Evolutionary conservation across 1,140 invertebrate species (phyloP), one percentile per base, ranked within the genome.

Genomic region (Drosophila pallidifrons): DNA sequence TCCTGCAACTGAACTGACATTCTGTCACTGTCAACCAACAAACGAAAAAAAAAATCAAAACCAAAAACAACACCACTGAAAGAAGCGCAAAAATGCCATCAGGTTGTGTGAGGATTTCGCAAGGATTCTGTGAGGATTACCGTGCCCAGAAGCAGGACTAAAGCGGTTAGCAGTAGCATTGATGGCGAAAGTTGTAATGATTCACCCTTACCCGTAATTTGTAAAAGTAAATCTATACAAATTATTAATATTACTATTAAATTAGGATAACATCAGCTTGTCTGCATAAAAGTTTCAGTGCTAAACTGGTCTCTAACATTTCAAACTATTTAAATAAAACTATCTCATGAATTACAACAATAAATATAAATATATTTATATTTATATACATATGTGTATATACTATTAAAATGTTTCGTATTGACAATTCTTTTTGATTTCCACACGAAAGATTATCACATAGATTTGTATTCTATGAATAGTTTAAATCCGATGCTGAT

Each of bases 11-110:
- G 15, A 13, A 46, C 71, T 78, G 75, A 60, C 75, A 71, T 69
- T 78, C 61, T 71, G 75, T 81, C 78, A 81, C 75, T 71, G 77
- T 78, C 78, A 81, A 51, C 46, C 28, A 73, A 46, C 54, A 54
- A 71, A 16, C 20, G 20, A 25, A 67, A 38, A 30, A 38, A 54
- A 55, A 16, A 55, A 15, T n/a, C 20, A 51, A 30, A 35, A 43
- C 8, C 13, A 16, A 47, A 32, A 69, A 46, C 25, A 30, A 6
- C 63, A 55, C 30, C 16, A 6, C 15, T 16, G 15, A 5, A 20
- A 16, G 32, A 57, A 54, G 5, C 20, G 49, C 35, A 30, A 68
- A 65, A 61, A 61, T 54, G 2, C 30, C 35, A 46, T 74, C 76
- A 61, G 71, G 57, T 69, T 69, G 46, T 45, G 49, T 41, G 32